Percentiles rank a stretch among this genome's conserved stretches.
phyloP scores from a whole-genome alignment of 2,113 vertebrate species.

The Centropristis striata region DNA sequence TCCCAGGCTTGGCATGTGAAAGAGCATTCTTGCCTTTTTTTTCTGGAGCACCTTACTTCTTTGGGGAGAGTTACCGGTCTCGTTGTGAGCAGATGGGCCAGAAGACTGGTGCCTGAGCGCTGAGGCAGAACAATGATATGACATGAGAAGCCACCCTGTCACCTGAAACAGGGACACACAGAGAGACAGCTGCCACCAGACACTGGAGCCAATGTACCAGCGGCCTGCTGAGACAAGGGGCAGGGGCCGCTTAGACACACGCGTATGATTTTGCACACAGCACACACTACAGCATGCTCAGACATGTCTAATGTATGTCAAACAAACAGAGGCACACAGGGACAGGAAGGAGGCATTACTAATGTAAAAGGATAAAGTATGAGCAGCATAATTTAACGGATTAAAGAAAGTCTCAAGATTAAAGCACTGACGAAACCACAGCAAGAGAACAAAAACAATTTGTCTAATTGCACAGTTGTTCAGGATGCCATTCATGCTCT shows the following conservation, averaged over 20 bases:
- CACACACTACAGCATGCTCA: conserved; percentile 13
- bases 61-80: conserved; percentile 29
- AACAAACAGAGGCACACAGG: conserved; percentile 7
- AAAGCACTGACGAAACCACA: background rate
- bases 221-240: conserved; percentile 24
- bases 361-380: conserved; percentile 17
- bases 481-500: background rate
- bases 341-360: conserved; percentile 1
- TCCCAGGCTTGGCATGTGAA: conserved; percentile 20
- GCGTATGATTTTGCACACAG: conserved; percentile 15
- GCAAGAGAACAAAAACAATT: background rate
- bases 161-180: conserved; percentile 57
- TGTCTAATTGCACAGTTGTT: background rate
- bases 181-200: conserved; percentile 72
- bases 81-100: conserved; percentile 34
- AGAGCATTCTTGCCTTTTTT: conserved; percentile 43
- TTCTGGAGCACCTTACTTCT: conserved; percentile 30
- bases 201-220: conserved; percentile 27
- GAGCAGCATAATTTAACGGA: background rate
- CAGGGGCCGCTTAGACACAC: conserved; percentile 15
- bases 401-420: conserved; percentile 2
- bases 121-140: conserved; percentile 58
- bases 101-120: conserved; percentile 42
- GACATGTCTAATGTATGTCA: conserved; percentile 37
- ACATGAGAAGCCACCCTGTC: conserved; percentile 55